Evolutionary conservation across 2,888 invertebrate genomes (phyloP).

Genomic region (Galerucella pusilla): DNA sequence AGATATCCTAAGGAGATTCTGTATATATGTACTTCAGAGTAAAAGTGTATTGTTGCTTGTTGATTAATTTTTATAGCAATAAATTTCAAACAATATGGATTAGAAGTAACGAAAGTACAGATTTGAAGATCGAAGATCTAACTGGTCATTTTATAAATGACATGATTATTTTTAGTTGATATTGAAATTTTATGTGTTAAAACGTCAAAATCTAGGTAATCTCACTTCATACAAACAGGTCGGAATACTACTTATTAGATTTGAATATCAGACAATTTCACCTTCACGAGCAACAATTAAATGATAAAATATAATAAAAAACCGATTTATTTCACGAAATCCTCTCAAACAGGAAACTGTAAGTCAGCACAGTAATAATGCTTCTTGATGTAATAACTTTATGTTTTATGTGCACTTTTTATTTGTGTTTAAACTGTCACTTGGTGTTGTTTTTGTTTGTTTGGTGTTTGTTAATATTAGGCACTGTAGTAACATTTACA

Average conservation of each 20-base stretch:
- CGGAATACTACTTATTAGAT: not conserved
- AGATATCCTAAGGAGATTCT: too few relatives aligned
- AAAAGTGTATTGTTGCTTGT: too few relatives aligned
- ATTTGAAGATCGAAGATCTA: too few relatives aligned
- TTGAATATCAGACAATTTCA: not conserved
- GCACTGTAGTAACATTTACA: not conserved
- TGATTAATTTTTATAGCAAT: too few relatives aligned
- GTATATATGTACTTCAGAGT: too few relatives aligned
- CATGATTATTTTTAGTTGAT: too few relatives aligned
- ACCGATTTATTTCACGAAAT: slow-evolving; percentile 63
- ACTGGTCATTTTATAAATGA: too few relatives aligned
- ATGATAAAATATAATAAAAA: slow-evolving; percentile 21
- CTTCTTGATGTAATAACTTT: slow-evolving; percentile 49
- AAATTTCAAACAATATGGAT: too few relatives aligned
- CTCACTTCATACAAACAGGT: not conserved
- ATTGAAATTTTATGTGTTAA: not conserved
- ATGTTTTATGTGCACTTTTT: slow-evolving; percentile 46
- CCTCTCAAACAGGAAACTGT: slow-evolving; percentile 81
- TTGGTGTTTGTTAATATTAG: slow-evolving; percentile 23
- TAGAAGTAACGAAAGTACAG: too few relatives aligned
- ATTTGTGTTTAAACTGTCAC: slow-evolving; percentile 41
- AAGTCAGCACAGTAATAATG: slow-evolving; percentile 66
- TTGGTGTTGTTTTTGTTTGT: slow-evolving; percentile 38
- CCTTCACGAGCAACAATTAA: not conserved
- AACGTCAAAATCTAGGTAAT: not conserved